These are phyloP conservation scores for Chaetodon trifasciatus DNA, from an alignment of 2,797 vertebrate genomes.

Conservation along the genomic window DNA sequence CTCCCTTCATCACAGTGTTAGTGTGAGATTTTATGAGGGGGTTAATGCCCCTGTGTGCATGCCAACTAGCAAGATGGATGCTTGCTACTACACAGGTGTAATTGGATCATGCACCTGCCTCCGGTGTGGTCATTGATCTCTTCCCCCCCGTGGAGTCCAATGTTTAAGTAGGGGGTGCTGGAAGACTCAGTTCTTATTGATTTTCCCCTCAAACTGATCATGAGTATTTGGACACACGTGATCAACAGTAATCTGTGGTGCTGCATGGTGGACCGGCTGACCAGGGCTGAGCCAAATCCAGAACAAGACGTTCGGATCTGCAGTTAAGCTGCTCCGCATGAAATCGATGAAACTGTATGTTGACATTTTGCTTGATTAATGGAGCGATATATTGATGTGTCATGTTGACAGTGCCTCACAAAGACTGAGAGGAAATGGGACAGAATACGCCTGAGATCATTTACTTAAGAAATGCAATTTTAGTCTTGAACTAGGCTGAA, in stretches of 20 bases:
- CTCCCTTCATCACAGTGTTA: conserved; percentile 3
- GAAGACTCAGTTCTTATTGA: conserved; percentile 56
- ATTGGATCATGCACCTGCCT: conserved; percentile 71
- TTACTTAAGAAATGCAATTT: neutral
- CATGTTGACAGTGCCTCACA: neutral
- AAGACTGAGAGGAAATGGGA: neutral
- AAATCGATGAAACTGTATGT: conserved; percentile 29
- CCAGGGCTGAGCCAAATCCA: neutral
- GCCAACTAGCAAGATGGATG: conserved; percentile 66
- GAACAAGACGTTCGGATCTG: conserved; percentile 15
- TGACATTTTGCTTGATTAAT: conserved; percentile 34
- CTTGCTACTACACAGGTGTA: conserved; percentile 63
- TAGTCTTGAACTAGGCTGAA: neutral
- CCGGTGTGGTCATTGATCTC: conserved; percentile 71
- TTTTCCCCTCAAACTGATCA: conserved; percentile 66
- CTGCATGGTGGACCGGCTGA: conserved; percentile 38
- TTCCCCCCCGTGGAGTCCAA: conserved; percentile 25
- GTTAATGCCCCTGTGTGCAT: conserved; percentile 37
- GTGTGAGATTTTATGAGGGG: conserved; percentile 14
- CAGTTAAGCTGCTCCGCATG: neutral
- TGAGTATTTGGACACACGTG: conserved; percentile 48
- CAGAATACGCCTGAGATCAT: neutral
- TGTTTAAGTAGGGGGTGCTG: conserved; percentile 43
- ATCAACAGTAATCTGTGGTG: conserved; percentile 59
- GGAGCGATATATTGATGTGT: neutral